Evolutionary conservation across 2,113 vertebrate genomes (phyloP).

Genomic region (Hyaena hyaena): DNA sequence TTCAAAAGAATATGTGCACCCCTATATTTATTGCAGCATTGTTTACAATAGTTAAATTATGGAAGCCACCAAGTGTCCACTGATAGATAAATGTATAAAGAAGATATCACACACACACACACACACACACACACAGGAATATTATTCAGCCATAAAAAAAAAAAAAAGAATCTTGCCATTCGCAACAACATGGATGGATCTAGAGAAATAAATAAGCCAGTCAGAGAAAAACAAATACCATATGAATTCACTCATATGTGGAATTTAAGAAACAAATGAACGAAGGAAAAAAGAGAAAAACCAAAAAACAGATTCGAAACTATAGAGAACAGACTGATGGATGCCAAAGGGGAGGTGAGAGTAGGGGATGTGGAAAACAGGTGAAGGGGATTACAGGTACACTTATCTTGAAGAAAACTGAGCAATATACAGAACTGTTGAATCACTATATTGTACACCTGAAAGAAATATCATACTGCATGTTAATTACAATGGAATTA

Average conservation of each 20-base stretch:
- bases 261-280: neutral
- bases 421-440: neutral
- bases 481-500: neutral
- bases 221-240: neutral
- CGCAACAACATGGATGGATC: neutral
- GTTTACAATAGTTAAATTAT: neutral
- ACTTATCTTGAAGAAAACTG: neutral
- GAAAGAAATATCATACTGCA: neutral
- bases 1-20: neutral
- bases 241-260: neutral
- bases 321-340: neutral
- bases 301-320: neutral
- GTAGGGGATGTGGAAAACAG: neutral
- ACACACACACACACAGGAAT: neutral
- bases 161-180: neutral
- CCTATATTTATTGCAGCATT: neutral
- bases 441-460: neutral
- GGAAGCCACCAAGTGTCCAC: neutral
- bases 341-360: neutral
- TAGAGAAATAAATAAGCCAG: neutral
- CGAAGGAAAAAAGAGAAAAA: neutral
- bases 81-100: neutral
- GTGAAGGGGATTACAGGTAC: neutral
- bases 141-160: neutral
- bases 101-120: neutral